phyloP scores from a whole-genome alignment of 2,113 vertebrate species.

The Caracal caracal region DNA sequence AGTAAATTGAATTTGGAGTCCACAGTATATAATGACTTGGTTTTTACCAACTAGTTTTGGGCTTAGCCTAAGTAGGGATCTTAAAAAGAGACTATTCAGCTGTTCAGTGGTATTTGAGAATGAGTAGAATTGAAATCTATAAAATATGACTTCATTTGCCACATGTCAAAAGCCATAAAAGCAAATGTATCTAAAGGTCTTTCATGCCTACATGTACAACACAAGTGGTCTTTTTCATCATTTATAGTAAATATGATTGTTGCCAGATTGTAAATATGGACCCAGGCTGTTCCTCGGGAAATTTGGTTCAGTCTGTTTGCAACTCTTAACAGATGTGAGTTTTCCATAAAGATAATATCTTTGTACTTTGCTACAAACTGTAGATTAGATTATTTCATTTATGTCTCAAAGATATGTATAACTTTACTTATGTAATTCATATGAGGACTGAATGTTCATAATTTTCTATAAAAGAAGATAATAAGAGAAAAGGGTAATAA shows the following conservation, averaged over 20 bases:
- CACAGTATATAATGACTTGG: neutral
- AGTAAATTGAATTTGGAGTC: neutral
- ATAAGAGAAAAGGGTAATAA: neutral
- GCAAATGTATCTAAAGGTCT: slow-evolving; percentile 61
- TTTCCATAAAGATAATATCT: slow-evolving; percentile 61
- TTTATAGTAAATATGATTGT: slow-evolving; percentile 72
- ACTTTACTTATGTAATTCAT: neutral
- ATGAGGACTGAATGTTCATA: neutral
- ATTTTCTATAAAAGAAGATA: neutral
- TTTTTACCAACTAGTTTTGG: slow-evolving; percentile 25
- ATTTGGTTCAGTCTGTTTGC: slow-evolving; percentile 63
- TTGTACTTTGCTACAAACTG: slow-evolving; percentile 45
- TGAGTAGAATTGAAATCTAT: slow-evolving; percentile 59
- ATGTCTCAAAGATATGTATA: slow-evolving; percentile 35
- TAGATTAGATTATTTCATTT: slow-evolving; percentile 36
- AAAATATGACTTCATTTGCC: slow-evolving; percentile 71
- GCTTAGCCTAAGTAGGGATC: neutral
- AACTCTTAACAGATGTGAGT: slow-evolving; percentile 69
- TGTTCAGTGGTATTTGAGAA: slow-evolving; percentile 41
- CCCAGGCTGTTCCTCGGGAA: slow-evolving; percentile 55
- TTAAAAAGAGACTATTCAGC: slow-evolving; percentile 11
- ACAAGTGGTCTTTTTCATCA: slow-evolving; percentile 71
- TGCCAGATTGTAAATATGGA: slow-evolving; percentile 73
- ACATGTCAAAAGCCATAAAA: slow-evolving; percentile 72
- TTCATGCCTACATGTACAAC: slow-evolving; percentile 63